These are phyloP conservation scores for Oreochromis grahami DNA, from an alignment of 2,797 vertebrate species.

Conservation along the genomic window DNA sequence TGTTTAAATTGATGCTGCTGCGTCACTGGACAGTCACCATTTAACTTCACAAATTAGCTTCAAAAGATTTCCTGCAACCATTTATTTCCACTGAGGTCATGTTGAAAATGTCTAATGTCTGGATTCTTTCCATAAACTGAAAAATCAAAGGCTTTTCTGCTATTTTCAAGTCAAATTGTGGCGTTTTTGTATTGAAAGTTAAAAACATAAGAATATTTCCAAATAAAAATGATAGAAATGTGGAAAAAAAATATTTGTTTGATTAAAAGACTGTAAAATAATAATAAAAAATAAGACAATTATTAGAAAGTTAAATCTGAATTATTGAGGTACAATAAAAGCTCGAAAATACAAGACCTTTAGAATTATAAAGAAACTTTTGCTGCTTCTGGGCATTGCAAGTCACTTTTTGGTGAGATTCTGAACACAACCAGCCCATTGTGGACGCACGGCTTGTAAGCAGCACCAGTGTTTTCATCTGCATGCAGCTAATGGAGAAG, in stretches of 20 bases:
- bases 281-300: background rate
- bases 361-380: background rate
- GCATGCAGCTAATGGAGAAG: background rate
- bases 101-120: background rate
- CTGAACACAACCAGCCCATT: slow-evolving; percentile 11
- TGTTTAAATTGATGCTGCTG: background rate
- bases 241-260: background rate
- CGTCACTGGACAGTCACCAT: background rate
- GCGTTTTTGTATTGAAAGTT: background rate
- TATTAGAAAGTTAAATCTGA: background rate
- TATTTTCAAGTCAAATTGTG: background rate
- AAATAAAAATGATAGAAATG: background rate
- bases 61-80: background rate
- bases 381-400: background rate
- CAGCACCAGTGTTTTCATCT: background rate
- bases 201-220: background rate
- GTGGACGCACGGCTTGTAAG: background rate
- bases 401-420: slow-evolving; percentile 19
- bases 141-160: background rate
- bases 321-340: background rate
- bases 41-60: background rate
- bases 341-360: background rate
- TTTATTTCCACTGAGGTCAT: background rate
- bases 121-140: background rate
- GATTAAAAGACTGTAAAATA: background rate